Conservation (phyloP, 2,888 invertebrate species). For the Doris montereyensis region DNA sequence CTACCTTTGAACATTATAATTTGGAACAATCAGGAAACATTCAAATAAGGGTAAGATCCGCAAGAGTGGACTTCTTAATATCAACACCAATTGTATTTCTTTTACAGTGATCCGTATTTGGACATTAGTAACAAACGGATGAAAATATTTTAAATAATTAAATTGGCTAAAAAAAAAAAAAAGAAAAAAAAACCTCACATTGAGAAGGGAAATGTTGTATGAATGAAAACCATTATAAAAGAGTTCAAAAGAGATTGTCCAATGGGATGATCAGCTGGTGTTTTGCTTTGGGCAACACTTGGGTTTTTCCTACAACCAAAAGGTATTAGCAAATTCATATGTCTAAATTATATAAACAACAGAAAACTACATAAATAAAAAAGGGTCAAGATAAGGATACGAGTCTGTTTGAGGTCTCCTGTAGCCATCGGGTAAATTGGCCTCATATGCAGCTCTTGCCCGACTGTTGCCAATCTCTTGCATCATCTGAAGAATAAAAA, state of each 20-base stretch:
- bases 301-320: background rate
- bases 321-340: too few relatives aligned
- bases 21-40: too few relatives aligned
- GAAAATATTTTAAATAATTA: background rate
- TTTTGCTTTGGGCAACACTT: too few relatives aligned
- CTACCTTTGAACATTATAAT: too few relatives aligned
- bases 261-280: too few relatives aligned
- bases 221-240: background rate
- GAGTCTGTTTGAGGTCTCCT: constrained; percentile 85
- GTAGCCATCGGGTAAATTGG: constrained; percentile 95
- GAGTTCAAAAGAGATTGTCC: too few relatives aligned
- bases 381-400: constrained; percentile 70
- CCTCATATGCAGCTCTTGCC: constrained; percentile 97
- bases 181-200: background rate
- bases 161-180: background rate
- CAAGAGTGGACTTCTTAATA: too few relatives aligned
- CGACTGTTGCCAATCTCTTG: constrained; percentile 98
- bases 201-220: background rate
- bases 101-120: too few relatives aligned
- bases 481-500: too few relatives aligned
- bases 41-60: too few relatives aligned
- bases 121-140: background rate
- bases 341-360: background rate
- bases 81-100: too few relatives aligned
- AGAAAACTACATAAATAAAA: background rate